A percentile compares a stretch with the other conserved stretches of the same genome.
phyloP scores from a whole-genome alignment of 1,140 invertebrate species.

The Apis mellifera region DNA sequence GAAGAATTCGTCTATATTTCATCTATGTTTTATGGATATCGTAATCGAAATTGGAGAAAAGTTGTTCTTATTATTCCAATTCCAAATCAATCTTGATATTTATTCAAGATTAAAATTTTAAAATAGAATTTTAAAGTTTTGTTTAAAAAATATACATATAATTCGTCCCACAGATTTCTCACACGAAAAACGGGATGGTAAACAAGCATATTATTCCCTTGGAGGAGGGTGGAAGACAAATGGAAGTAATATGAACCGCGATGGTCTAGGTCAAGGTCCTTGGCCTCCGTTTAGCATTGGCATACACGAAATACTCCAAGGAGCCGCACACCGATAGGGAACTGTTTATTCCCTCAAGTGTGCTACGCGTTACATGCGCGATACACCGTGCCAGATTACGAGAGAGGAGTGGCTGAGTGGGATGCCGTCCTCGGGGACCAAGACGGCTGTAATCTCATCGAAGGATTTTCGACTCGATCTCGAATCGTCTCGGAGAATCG shows the following conservation, averaged over 20 bases:
- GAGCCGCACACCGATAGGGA: slow-evolving; percentile 14
- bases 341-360: slow-evolving; percentile 44
- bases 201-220: slow-evolving; percentile 8
- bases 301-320: slow-evolving; percentile 37
- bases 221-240: slow-evolving; percentile 49
- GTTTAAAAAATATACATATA: no score
- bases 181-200: background rate
- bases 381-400: slow-evolving; percentile 21
- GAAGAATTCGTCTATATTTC: no score
- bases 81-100: no score
- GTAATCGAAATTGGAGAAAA: no score
- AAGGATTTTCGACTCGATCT: slow-evolving; percentile 32
- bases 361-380: slow-evolving; percentile 36
- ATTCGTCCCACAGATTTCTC: no score
- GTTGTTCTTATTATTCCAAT: no score
- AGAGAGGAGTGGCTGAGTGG: slow-evolving; percentile 4
- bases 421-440: slow-evolving; percentile 42
- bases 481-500: slow-evolving; percentile 4
- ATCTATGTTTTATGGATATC: no score
- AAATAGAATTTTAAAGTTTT: no score
- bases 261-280: slow-evolving; percentile 56
- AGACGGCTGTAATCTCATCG: slow-evolving; percentile 29
- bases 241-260: slow-evolving; percentile 36
- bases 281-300: slow-evolving; percentile 14
- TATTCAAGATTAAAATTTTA: no score